A percentile compares a stretch with the other conserved stretches of the same genome.
Conservation (phyloP, 1,140 invertebrate genomes). For the Yoshiicerus persimilis region DNA sequence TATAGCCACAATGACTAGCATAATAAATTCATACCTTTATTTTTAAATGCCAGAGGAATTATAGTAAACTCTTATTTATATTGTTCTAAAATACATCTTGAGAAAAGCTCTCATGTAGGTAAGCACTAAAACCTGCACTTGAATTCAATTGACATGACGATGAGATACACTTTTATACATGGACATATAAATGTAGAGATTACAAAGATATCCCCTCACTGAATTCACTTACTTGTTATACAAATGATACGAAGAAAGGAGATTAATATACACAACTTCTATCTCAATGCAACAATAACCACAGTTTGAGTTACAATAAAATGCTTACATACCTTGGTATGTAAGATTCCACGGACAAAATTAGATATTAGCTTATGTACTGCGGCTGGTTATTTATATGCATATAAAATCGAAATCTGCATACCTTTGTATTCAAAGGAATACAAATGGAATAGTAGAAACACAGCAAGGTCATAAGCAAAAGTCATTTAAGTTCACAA, state of each 20-base stretch:
- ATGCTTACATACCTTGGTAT: not conserved
- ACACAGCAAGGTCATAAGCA: not conserved
- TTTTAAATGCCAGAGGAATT: not conserved
- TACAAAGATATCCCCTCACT: not conserved
- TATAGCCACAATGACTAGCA: not conserved
- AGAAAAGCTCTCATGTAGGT: not conserved
- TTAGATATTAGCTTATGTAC: not conserved
- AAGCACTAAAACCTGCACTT: too few relatives aligned
- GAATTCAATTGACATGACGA: not conserved
- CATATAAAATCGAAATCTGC: not conserved
- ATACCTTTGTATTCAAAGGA: not conserved
- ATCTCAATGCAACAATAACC: not conserved
- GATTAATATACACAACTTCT: too few relatives aligned
- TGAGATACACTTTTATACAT: not conserved
- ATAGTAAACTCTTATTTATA: not conserved
- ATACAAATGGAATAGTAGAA: not conserved
- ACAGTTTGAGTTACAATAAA: not conserved
- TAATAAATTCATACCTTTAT: not conserved
- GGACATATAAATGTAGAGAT: not conserved
- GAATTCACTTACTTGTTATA: too few relatives aligned
- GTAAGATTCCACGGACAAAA: not conserved
- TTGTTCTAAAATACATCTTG: not conserved
- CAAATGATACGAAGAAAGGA: too few relatives aligned
- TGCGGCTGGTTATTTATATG: not conserved
- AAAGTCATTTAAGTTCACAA: conserved; percentile 8